These are phyloP conservation scores for Tachypleus tridentatus DNA, from an alignment of 1,140 invertebrate genomes.

Conservation along the genomic window DNA sequence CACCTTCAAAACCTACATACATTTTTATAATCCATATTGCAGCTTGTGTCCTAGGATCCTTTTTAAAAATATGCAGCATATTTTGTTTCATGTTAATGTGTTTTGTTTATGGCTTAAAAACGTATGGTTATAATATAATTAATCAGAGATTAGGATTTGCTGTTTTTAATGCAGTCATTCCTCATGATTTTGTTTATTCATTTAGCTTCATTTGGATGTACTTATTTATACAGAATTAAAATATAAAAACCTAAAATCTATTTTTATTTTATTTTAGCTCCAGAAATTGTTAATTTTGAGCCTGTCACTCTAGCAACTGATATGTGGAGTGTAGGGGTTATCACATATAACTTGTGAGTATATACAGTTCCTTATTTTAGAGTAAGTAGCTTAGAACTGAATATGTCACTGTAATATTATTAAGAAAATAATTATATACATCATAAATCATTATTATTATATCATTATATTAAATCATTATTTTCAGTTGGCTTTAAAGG, in stretches of 20 bases:
- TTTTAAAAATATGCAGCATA: too few species aligned
- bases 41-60: too few species aligned
- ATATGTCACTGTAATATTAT: too few species aligned
- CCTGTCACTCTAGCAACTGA: constrained; percentile 37
- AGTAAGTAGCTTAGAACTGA: too few species aligned
- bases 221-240: constrained; percentile 28
- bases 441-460: background rate
- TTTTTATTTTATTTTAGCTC: constrained; percentile 34
- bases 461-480: background rate
- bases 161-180: too few species aligned
- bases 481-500: background rate
- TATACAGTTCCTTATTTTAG: background rate
- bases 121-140: too few species aligned
- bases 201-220: constrained; percentile 7
- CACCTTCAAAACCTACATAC: too few species aligned
- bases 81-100: too few species aligned
- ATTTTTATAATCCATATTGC: too few species aligned
- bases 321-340: constrained; percentile 39
- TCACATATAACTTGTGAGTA: constrained; percentile 39
- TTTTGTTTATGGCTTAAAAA: too few species aligned
- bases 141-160: too few species aligned
- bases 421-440: too few species aligned
- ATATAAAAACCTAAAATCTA: constrained; percentile 70
- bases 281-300: constrained; percentile 43
- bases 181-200: background rate